phyloP scores from a whole-genome alignment of 1,140 invertebrate species.

The Brachionus calyciflorus region DNA sequence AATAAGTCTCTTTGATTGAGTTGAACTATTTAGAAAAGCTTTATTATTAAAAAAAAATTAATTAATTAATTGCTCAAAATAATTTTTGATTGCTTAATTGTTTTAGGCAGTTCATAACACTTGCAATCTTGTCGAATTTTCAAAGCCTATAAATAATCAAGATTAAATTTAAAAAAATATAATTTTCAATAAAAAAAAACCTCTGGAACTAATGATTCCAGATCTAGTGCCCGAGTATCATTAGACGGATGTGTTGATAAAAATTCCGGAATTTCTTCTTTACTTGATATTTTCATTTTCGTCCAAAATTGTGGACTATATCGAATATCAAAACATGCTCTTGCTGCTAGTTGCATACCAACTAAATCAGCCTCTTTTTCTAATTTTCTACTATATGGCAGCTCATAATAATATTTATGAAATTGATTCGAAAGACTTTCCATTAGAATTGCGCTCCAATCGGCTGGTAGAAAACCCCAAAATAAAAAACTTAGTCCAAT shows the following conservation, averaged over 20 bases:
- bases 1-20: no score
- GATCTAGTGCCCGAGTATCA: slow-evolving; percentile 61
- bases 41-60: no score
- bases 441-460: neutral
- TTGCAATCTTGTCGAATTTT: neutral
- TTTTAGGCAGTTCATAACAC: neutral
- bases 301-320: slow-evolving; percentile 67
- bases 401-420: slow-evolving; percentile 58
- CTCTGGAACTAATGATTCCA: slow-evolving; percentile 62
- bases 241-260: slow-evolving; percentile 68
- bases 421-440: slow-evolving; percentile 6
- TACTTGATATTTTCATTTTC: slow-evolving; percentile 59
- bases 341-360: slow-evolving; percentile 67
- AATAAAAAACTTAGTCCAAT: neutral
- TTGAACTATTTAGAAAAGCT: no score
- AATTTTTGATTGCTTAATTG: no score
- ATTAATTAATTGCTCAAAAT: no score
- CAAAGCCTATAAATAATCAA: neutral
- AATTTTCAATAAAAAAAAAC: slow-evolving; percentile 50
- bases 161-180: neutral
- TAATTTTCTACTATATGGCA: slow-evolving; percentile 65
- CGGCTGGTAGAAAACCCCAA: slow-evolving; percentile 14
- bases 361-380: slow-evolving; percentile 69
- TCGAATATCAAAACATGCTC: slow-evolving; percentile 68
- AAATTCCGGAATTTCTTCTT: slow-evolving; percentile 60